These are phyloP conservation scores for Tachysurus vachellii DNA, from an alignment of 2,113 vertebrate genomes.

Conservation along the genomic window DNA sequence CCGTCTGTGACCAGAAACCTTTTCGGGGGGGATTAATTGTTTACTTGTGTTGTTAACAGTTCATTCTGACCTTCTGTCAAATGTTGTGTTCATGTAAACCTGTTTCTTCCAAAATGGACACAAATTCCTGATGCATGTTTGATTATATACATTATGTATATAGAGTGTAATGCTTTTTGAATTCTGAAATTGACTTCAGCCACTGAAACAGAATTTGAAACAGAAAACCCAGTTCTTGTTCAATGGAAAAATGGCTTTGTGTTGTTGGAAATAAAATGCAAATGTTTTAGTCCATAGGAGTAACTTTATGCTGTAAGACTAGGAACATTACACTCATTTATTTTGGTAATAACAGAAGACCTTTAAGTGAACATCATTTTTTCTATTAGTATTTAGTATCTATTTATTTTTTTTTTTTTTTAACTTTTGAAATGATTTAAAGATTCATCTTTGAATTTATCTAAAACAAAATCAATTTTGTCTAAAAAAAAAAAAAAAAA, in stretches of 20 bases:
- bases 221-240: background rate
- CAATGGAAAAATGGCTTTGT: background rate
- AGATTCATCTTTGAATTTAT: background rate
- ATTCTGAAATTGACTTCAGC: background rate
- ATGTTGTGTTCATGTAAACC: background rate
- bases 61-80: slow-evolving; percentile 2
- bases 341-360: background rate
- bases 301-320: background rate
- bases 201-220: background rate
- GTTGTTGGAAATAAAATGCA: too few species aligned
- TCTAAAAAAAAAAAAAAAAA: too few species aligned
- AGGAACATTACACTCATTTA: background rate
- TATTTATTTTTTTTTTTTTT: too few species aligned
- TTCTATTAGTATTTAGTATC: background rate
- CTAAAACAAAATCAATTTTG: background rate
- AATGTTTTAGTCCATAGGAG: background rate
- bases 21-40: background rate
- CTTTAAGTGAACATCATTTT: background rate
- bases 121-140: background rate
- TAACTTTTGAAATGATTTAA: background rate
- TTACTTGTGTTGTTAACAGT: background rate
- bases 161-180: slow-evolving; percentile 15
- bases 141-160: too few species aligned
- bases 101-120: background rate
- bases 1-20: background rate